Evolutionary conservation across 2,888 invertebrate genomes (phyloP), one percentile per base, ranked within the genome.

Genomic region (Diaphora mendica): DNA sequence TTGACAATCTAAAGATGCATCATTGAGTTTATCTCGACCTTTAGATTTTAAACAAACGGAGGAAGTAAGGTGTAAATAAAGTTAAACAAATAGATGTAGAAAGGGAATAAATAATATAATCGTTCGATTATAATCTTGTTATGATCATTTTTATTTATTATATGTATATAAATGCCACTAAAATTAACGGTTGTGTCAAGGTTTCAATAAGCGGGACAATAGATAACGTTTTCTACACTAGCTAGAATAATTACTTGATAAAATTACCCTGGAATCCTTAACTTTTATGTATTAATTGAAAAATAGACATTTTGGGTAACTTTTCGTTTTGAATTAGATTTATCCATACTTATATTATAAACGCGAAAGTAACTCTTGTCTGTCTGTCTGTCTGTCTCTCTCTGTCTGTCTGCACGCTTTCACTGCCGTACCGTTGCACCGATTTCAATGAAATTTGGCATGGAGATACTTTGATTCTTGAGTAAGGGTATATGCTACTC

Each of bases 131-230:
- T 77, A 76, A 72, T 72, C 26, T 71, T 73, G 70, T 82, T 81
- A 79, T 82, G 77, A 77, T 82, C 82, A 74, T 84, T 71, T 79
- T 81, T 76, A 84, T 83, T 84, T 82, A 79, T 84, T 79, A 71
- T 80, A 77, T 82, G 80, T 83, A 78, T 78, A 83, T 77, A 82
- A 79, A 72, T 42, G 70, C 66, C 68, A 44, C 33, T 70, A 44
- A 68, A 64, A 69, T 64, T 39, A 15, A 66, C 66, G 7, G n/a
- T 42, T 59, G 26, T 68, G 59, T 64, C 64, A 66, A 67, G 17
- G 59, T 59, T 48, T 67, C 33, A 23, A 72, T 64, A 35, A 71
- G 30, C 69, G 64, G 73, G 30, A 68, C 69, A 70, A 68, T 55
- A 48, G 13, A 30, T 62, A 67, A n/a, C 23, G 20, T 65, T 65